Conservation (phyloP, 2,797 vertebrate species). For the Scyliorhinus canicula region DNA sequence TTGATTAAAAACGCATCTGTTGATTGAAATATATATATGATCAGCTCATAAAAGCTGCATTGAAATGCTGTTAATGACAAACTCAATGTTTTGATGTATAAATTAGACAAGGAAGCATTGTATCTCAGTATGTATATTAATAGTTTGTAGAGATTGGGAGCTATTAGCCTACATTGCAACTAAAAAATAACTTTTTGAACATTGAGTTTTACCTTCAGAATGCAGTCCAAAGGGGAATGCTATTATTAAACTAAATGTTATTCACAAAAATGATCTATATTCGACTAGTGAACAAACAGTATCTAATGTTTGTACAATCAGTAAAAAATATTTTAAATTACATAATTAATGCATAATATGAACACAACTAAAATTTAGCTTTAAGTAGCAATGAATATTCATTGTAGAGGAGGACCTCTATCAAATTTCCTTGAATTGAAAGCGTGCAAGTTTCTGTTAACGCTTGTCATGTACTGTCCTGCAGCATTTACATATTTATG, state of each 20-base stretch:
- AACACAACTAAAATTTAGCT: not conserved
- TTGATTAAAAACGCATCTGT: not conserved
- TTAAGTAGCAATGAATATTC: not conserved
- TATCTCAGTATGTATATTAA: not conserved
- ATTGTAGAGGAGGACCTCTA: too few relatives aligned
- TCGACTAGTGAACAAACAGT: not conserved
- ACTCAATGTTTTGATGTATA: not conserved
- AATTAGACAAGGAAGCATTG: not conserved
- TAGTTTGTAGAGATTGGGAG: not conserved
- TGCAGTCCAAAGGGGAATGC: not conserved
- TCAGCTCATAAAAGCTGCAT: not conserved
- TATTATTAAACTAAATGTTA: not conserved
- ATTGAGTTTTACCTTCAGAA: not conserved
- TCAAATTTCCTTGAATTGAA: constrained; percentile 1
- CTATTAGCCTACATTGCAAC: not conserved
- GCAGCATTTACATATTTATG: not conserved
- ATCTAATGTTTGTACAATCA: not conserved
- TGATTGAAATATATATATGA: not conserved
- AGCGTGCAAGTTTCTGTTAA: not conserved
- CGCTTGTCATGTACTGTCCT: not conserved
- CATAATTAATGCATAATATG: not conserved
- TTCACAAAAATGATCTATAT: not conserved
- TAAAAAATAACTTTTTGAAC: not conserved
- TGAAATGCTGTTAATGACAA: not conserved
- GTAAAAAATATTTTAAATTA: not conserved